phyloP scores from a whole-genome alignment of 2,797 vertebrate genomes.

The Nyctalus aviator region DNA sequence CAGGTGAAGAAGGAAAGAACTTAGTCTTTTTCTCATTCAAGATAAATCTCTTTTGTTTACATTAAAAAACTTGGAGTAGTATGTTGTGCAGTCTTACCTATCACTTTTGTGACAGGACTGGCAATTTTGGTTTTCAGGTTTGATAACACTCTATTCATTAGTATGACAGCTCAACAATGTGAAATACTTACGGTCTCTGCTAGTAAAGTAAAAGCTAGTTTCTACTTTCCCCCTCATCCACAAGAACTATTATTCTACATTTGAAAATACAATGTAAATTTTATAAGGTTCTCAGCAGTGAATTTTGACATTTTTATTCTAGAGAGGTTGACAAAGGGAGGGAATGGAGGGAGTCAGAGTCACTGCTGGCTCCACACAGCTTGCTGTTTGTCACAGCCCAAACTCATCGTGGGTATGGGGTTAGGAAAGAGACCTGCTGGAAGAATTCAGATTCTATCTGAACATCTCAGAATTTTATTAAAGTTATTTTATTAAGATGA shows the following conservation, averaged over 20 bases:
- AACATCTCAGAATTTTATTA: slow-evolving; percentile 53
- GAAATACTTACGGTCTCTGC: background rate
- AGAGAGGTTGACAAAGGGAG: background rate
- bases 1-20: background rate
- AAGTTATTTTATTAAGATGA: slow-evolving; percentile 62
- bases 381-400: slow-evolving; percentile 28
- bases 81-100: background rate
- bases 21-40: background rate
- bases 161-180: background rate
- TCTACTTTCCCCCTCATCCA: background rate
- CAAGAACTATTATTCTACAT: slow-evolving; percentile 33
- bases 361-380: background rate
- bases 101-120: background rate
- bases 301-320: slow-evolving; percentile 54
- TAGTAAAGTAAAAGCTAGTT: background rate
- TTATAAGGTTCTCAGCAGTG: slow-evolving; percentile 39
- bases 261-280: slow-evolving; percentile 56
- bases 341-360: background rate
- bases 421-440: background rate
- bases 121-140: background rate
- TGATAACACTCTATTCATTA: background rate
- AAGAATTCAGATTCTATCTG: slow-evolving; percentile 51
- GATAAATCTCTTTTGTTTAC: background rate
- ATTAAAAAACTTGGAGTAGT: background rate
- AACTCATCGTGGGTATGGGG: background rate